These are phyloP conservation scores for Candoia aspera DNA, from an alignment of 2,113 vertebrate species.

Conservation along the genomic window DNA sequence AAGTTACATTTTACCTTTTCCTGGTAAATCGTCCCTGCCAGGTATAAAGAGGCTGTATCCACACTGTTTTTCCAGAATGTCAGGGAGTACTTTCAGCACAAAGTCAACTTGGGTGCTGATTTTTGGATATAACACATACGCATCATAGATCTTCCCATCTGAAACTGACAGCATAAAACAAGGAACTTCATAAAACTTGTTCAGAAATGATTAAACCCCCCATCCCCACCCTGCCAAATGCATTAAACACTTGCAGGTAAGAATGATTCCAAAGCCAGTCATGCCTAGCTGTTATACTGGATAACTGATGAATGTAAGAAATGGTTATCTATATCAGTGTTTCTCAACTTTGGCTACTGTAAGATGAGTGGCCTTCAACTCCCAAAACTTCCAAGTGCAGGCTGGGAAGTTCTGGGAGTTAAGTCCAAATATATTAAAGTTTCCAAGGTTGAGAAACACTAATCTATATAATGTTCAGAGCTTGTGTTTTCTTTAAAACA, in stretches of 20 bases:
- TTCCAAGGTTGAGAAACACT: neutral
- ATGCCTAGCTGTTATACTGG: neutral
- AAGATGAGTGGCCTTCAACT: neutral
- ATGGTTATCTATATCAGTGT: neutral
- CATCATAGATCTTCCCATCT: constrained; percentile 85
- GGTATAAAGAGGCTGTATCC: constrained; percentile 84
- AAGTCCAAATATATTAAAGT: neutral
- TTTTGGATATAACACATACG: constrained; percentile 83
- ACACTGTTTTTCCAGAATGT: constrained; percentile 80
- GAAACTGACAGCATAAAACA: constrained; percentile 60
- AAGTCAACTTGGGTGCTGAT: constrained; percentile 62
- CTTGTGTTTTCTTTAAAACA: neutral
- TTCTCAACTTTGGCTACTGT: neutral
- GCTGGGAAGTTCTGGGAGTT: neutral
- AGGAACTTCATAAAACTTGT: neutral
- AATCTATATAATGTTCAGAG: neutral
- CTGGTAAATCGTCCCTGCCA: constrained; percentile 78
- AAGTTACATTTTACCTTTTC: constrained; percentile 73
- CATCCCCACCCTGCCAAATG: neutral
- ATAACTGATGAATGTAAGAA: neutral
- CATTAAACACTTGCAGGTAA: neutral
- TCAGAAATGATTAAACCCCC: neutral
- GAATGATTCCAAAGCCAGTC: neutral
- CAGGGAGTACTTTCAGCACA: constrained; percentile 76
- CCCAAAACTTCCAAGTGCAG: neutral